A percentile compares a stretch with the other conserved stretches of the same genome.
Evolutionary conservation across 2,113 vertebrate species (phyloP).

Genomic region (Salvelinus sp.): DNA sequence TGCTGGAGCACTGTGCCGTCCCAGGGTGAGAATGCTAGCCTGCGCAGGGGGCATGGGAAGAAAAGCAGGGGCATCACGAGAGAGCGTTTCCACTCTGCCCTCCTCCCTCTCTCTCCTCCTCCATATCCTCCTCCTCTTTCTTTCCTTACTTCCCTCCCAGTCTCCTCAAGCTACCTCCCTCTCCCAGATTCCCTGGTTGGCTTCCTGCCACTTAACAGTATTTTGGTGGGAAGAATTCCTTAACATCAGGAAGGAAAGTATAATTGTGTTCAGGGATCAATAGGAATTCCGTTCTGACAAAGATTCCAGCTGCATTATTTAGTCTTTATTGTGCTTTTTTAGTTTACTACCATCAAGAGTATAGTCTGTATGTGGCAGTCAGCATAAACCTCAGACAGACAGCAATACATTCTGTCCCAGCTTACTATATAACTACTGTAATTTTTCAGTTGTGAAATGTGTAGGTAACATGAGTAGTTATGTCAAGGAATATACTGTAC

Average conservation of each 20-base stretch:
- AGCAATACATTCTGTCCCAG: too few species aligned
- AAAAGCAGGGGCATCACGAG: conserved; percentile 75
- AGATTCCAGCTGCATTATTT: conserved; percentile 52
- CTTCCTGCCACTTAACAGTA: conserved; percentile 45
- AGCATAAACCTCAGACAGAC: too few species aligned
- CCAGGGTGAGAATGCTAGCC: conserved; percentile 45
- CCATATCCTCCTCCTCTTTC: conserved; percentile 61
- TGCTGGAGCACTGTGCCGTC: conserved; percentile 26
- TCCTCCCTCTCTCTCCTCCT: conserved; percentile 66
- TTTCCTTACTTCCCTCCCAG: conserved; percentile 66
- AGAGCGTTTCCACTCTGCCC: conserved; percentile 47
- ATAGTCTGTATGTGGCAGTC: neutral
- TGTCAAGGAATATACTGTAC: neutral
- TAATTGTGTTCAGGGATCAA: conserved; percentile 93
- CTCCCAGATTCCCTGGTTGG: conserved; percentile 30
- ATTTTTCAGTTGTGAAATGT: too few species aligned
- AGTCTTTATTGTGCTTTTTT: conserved; percentile 9
- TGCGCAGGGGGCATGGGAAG: conserved; percentile 70
- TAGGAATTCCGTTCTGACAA: conserved; percentile 62
- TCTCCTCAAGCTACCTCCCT: conserved; percentile 67
- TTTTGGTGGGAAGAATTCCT: conserved; percentile 86
- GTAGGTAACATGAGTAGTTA: neutral
- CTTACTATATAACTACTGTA: too few species aligned
- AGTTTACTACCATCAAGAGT: neutral
- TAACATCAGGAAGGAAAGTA: conserved; percentile 85